Conservation (phyloP, 2,888 invertebrate species). For the Mythimna lalbum region DNA sequence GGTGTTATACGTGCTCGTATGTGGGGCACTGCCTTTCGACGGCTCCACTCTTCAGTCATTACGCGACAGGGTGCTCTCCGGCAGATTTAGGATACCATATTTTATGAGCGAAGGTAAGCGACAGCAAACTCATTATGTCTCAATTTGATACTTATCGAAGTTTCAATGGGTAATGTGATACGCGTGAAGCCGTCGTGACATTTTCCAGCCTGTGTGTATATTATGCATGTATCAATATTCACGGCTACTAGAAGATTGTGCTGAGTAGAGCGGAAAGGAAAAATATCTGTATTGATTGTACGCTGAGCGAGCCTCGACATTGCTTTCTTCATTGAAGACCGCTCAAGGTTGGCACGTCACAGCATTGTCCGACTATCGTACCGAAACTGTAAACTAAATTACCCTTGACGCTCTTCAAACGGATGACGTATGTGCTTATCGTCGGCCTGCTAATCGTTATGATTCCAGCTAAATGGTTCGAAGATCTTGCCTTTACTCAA, state of each 20-base stretch:
- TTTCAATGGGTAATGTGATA: slow-evolving; percentile 10
- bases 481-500: slow-evolving; percentile 28
- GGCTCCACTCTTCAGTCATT: slow-evolving; percentile 97
- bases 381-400: slow-evolving; percentile 61
- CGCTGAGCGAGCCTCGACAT: slow-evolving; percentile 38
- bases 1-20: slow-evolving; percentile 98
- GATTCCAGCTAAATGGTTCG: slow-evolving; percentile 40
- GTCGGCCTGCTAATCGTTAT: slow-evolving; percentile 49
- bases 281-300: slow-evolving; percentile 22
- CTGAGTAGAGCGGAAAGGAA: slow-evolving; percentile 4
- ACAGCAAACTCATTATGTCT: slow-evolving; percentile 48
- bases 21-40: slow-evolving; percentile 98
- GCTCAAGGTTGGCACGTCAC: slow-evolving; percentile 62
- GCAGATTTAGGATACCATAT: slow-evolving; percentile 98
- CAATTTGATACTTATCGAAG: slow-evolving; percentile 48
- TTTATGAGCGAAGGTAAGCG: slow-evolving; percentile 98
- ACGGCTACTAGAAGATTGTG: slow-evolving; percentile 13
- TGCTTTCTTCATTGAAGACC: slow-evolving; percentile 58
- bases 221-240: slow-evolving; percentile 8
- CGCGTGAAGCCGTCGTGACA: not conserved
- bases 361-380: slow-evolving; percentile 56
- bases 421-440: slow-evolving; percentile 60
- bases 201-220: slow-evolving; percentile 9
- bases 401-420: slow-evolving; percentile 59
- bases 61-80: slow-evolving; percentile 97